Percentiles rank a stretch among this genome's conserved stretches.
Evolutionary conservation across 2,888 invertebrate genomes (phyloP).

Genomic region (Thecophora atra): DNA sequence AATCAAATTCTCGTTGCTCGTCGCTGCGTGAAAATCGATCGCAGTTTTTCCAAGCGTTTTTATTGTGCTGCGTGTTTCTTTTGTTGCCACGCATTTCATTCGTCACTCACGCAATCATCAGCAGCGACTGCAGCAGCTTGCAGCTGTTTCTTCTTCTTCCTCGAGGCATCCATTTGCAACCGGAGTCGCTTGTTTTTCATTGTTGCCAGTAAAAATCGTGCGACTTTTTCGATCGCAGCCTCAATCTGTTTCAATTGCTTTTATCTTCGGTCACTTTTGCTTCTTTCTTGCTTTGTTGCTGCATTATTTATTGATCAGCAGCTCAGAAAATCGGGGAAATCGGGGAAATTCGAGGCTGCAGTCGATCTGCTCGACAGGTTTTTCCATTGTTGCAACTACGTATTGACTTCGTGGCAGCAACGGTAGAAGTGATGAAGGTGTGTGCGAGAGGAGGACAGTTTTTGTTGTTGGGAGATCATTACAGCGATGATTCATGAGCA

Average conservation of each 20-base stretch:
- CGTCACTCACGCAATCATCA: conserved; percentile 26
- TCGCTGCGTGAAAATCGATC: not conserved
- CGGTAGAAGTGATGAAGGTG: conserved; percentile 3
- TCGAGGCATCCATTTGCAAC: too few species aligned
- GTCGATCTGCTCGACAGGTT: conserved; percentile 20
- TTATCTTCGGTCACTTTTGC: conserved; percentile 2
- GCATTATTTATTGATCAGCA: conserved; percentile 25
- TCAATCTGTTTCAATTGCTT: conserved; percentile 12
- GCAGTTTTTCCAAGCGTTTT: conserved; percentile 21
- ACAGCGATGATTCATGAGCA: not conserved
- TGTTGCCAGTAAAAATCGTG: conserved; percentile 45
- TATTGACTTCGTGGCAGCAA: not conserved
- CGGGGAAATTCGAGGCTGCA: not conserved
- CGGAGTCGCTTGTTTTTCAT: too few species aligned
- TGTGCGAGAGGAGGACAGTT: not conserved
- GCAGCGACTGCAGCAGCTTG: conserved; percentile 16
- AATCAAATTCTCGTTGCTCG: not conserved
- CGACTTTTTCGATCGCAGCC: conserved; percentile 49
- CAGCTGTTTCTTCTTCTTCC: too few species aligned
- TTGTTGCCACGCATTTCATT: not conserved
- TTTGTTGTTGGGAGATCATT: not conserved
- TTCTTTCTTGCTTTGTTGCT: not conserved
- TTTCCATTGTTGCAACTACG: not conserved
- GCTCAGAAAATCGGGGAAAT: conserved; percentile 11
- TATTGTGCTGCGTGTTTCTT: not conserved